Evolutionary conservation across 1,140 invertebrate genomes (phyloP).

Genomic region (Drosophila pseudoananassae): DNA sequence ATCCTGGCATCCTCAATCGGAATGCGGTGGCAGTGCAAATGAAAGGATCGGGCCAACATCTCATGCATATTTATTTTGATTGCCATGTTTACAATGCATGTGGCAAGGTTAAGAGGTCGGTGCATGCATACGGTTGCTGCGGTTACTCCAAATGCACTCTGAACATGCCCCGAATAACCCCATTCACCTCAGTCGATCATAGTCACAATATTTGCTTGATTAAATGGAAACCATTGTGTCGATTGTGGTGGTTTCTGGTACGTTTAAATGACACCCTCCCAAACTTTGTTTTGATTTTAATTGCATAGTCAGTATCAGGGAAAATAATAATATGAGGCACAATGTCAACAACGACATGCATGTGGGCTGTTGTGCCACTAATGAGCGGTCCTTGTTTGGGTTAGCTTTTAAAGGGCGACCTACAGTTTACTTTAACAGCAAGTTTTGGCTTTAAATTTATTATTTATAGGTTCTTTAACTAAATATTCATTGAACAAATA

Average conservation of each 20-base stretch:
- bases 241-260: background rate
- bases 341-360: constrained; percentile 8
- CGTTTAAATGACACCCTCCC: background rate
- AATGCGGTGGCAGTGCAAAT: constrained; percentile 24
- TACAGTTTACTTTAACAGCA: too few relatives aligned
- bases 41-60: background rate
- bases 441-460: too few relatives aligned
- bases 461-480: background rate
- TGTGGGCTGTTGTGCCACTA: constrained; percentile 11
- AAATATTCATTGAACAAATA: constrained; percentile 16
- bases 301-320: background rate
- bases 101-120: constrained; percentile 37
- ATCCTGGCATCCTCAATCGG: constrained; percentile 22
- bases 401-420: too few relatives aligned
- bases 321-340: background rate
- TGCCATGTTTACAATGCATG: constrained; percentile 38
- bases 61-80: constrained; percentile 58
- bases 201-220: constrained; percentile 63
- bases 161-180: background rate
- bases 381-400: constrained; percentile 34
- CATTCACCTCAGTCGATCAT: constrained; percentile 57
- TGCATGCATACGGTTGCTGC: constrained; percentile 17
- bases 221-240: constrained; percentile 45
- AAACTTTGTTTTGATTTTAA: constrained; percentile 15
- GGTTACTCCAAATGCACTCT: constrained; percentile 14